These are phyloP conservation scores for Cossypha dichroa DNA, from an alignment of 2,797 vertebrate genomes.

Conservation along the genomic window DNA sequence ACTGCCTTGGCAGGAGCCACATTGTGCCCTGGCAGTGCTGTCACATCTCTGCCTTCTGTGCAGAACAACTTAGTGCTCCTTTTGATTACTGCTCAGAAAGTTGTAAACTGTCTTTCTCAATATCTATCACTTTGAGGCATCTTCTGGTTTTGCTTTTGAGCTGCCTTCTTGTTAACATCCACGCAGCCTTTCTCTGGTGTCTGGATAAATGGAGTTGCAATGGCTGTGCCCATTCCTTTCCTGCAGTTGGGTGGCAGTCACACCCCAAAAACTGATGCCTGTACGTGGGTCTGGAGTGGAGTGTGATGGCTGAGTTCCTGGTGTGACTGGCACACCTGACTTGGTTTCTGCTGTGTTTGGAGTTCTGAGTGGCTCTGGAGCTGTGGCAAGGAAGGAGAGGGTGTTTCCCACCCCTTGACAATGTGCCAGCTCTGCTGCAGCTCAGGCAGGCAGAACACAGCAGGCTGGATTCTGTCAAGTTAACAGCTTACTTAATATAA, in stretches of 20 bases:
- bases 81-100: background rate
- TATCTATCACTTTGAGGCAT: background rate
- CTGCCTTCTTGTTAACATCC: background rate
- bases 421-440: background rate
- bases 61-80: background rate
- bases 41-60: background rate
- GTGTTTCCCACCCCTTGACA: background rate
- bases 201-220: background rate
- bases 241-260: conserved; percentile 37
- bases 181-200: background rate
- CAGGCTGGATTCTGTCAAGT: conserved; percentile 13
- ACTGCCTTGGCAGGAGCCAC: background rate
- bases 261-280: background rate
- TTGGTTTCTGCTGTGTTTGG: background rate
- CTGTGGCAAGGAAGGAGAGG: background rate
- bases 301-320: background rate
- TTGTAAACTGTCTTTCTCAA: background rate
- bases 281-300: background rate
- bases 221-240: background rate
- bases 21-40: background rate
- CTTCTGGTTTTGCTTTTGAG: background rate
- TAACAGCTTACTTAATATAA: background rate
- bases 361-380: background rate
- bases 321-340: background rate
- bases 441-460: background rate